Evolutionary conservation across 2,113 vertebrate species (phyloP), one percentile per base, ranked within the genome.

Genomic region (Epinephelus cyanopodus): DNA sequence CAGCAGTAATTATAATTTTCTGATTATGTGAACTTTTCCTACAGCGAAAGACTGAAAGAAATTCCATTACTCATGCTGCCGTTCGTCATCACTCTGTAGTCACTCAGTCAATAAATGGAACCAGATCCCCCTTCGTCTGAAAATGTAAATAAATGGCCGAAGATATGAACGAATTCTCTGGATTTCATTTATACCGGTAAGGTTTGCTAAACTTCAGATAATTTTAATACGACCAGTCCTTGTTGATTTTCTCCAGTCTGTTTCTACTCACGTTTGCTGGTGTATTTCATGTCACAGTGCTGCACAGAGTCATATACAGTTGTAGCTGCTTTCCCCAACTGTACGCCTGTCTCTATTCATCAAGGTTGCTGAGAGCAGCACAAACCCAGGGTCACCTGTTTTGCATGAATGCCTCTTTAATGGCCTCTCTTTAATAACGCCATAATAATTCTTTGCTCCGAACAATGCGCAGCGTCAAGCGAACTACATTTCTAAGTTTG

Each of bases 321-420:
- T 19, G 23, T 23, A 39, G 54, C 70, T 45, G n/a, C 4, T 27
- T 52, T 68, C 42, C 63, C 57, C 21, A 18, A 14, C 69, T 65
- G 33, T 29, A 62, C 3, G 1, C n/a, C 60, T 69, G 75, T 69
- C 50, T 79, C 47, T 25, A 18, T 82, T 71, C 47, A 72, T 85
- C 52, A 69, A 29, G 70, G 37, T 11, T 64, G 53, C 77, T 62
- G 64, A 74, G 33, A 74, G 76, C 79, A 69, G 84, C 52, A 68
- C 23, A 76, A 54, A 63, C 39, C 56, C 48, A 64, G 17, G 52
- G 67, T 84, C 25, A 60, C 47, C 54, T 61, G 70, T 79, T 83
- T 81, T 76, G 85, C 77, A 78, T 78, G 69, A 83, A 61, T 77
- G 39, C 79, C 45, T 62, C 69, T 77, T 65, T 65, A 87, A 77